These are phyloP conservation scores for Polypterus bichir DNA, from an alignment of 2,113 vertebrate species.

Conservation along the genomic window DNA sequence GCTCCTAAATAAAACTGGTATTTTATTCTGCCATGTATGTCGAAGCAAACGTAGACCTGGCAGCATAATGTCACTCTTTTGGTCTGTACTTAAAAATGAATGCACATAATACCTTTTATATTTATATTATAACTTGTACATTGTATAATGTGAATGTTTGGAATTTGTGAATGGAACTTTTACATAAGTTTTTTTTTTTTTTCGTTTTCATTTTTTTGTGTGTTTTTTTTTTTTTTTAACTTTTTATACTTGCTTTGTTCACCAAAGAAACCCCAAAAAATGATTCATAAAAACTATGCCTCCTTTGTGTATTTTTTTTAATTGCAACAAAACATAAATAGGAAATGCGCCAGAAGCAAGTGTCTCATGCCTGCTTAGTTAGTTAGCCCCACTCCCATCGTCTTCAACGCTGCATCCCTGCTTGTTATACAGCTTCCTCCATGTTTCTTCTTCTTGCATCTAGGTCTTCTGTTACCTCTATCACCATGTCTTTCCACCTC, in stretches of 20 bases:
- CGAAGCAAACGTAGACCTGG: constrained; percentile 17
- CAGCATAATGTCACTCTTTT: constrained; percentile 28
- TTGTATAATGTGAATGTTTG: constrained; percentile 89
- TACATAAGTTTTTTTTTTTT: constrained; percentile 42
- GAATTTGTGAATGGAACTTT: constrained; percentile 62
- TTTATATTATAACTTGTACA: constrained; percentile 84
- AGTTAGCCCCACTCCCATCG: too few species aligned
- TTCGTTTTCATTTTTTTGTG: constrained; percentile 5
- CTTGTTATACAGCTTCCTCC: too few species aligned
- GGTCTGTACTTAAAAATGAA: constrained; percentile 42
- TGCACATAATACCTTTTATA: constrained; percentile 81
- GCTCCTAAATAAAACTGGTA: constrained; percentile 19
- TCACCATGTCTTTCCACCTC: too few species aligned
- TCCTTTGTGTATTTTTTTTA: too few species aligned
- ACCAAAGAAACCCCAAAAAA: constrained; percentile 81
- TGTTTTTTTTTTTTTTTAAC: constrained; percentile 46
- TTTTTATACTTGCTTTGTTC: constrained; percentile 73
- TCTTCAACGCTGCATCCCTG: too few species aligned
- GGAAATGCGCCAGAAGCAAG: too few species aligned
- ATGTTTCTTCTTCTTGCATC: too few species aligned
- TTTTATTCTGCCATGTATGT: constrained; percentile 11
- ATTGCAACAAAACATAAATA: too few species aligned
- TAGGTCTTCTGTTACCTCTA: too few species aligned
- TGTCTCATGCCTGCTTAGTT: too few species aligned
- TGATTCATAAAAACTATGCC: constrained; percentile 11